A percentile compares a stretch with the other conserved stretches of the same genome.
phyloP scores from a whole-genome alignment of 1,140 invertebrate genomes.

The Chironomus striatipennis region DNA sequence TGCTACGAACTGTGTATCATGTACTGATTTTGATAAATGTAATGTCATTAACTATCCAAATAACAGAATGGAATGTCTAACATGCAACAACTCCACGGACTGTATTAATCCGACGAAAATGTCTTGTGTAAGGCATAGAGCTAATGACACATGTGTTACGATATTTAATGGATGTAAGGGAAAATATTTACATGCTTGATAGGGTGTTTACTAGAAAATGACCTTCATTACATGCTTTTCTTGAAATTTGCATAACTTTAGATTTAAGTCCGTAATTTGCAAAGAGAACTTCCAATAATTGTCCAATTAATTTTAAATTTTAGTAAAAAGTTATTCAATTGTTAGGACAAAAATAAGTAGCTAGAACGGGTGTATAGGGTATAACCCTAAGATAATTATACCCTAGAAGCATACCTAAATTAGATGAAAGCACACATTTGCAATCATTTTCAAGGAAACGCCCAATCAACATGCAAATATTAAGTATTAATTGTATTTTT shows the following conservation, averaged over 20 bases:
- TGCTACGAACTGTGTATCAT: background rate
- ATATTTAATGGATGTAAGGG: background rate
- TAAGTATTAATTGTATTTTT: background rate
- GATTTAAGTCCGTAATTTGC: no score
- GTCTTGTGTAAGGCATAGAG: background rate
- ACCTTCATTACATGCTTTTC: no score
- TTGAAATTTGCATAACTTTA: no score
- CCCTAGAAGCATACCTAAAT: no score
- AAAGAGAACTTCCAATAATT: no score
- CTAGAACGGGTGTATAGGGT: no score
- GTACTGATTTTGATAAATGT: background rate
- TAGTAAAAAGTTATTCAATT: no score
- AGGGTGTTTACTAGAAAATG: no score
- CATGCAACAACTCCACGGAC: background rate
- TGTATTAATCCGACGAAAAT: background rate
- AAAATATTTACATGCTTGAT: background rate
- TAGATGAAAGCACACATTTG: no score
- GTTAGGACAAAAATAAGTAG: no score
- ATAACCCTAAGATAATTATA: background rate
- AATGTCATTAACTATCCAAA: background rate
- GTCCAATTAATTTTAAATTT: no score
- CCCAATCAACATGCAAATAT: background rate
- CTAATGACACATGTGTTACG: background rate
- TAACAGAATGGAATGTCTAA: background rate
- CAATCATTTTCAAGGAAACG: background rate